phyloP scores from a whole-genome alignment of 2,113 vertebrate genomes.

The Datnioides undecimradiatus region DNA sequence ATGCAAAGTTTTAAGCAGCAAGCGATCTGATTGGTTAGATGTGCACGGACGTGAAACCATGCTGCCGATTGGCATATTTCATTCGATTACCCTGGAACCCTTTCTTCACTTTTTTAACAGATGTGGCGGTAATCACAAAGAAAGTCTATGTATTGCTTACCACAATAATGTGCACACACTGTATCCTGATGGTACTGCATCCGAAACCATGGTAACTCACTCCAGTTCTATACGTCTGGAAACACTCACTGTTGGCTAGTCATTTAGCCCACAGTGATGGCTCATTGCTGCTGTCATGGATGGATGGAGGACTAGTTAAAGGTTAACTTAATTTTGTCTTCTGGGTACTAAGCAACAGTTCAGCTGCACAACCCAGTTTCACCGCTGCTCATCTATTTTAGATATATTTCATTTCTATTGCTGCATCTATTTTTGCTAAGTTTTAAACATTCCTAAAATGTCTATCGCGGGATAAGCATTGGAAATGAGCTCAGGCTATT shows the following conservation, averaged over 20 bases:
- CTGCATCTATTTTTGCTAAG: not conserved
- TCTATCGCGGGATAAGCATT: not conserved
- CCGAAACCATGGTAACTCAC: not conserved
- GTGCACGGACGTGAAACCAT: not conserved
- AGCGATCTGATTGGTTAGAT: not conserved
- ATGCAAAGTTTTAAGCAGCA: not conserved
- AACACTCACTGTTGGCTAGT: not conserved
- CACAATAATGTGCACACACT: not conserved
- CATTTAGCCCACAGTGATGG: constrained; percentile 4
- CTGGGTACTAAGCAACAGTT: not conserved
- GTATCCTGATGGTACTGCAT: not conserved
- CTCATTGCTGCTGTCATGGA: constrained; percentile 26
- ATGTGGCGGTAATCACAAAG: constrained; percentile 9
- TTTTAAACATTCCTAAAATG: not conserved
- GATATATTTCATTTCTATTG: too few species aligned
- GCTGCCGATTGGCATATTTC: too few species aligned
- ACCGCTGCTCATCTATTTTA: not conserved
- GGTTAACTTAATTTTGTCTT: constrained; percentile 28
- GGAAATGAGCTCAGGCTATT: not conserved
- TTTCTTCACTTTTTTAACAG: constrained; percentile 1
- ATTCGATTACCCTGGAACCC: not conserved
- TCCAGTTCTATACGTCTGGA: not conserved
- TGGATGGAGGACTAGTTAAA: constrained; percentile 14
- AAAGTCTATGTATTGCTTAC: not conserved
- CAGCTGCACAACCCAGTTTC: not conserved